Percentiles rank a stretch among this genome's conserved stretches.
Evolutionary conservation across 2,888 invertebrate genomes (phyloP).

Genomic region (Philhelius pedissequus): DNA sequence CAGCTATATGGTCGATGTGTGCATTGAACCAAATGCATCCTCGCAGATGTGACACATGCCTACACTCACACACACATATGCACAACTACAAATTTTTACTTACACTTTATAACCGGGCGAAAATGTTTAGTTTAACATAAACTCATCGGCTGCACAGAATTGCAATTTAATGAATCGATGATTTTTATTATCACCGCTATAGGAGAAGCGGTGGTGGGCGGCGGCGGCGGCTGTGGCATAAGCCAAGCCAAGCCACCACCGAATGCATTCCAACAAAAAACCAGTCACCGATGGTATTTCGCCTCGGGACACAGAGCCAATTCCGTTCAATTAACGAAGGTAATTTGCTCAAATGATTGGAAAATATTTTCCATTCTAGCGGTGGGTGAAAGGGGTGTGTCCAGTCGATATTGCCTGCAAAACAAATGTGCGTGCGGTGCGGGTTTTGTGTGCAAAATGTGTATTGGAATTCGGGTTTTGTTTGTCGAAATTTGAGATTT

Average conservation of each 20-base stretch:
- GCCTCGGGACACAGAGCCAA: slow-evolving; percentile 55
- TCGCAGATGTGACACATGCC: slow-evolving; percentile 43
- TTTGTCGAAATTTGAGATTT: background rate
- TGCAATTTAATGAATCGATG: slow-evolving; percentile 69
- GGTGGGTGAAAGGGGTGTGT: background rate
- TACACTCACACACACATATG: background rate
- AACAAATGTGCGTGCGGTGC: background rate
- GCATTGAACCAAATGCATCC: slow-evolving; percentile 33
- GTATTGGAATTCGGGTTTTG: slow-evolving; percentile 23
- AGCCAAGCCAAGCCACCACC: background rate
- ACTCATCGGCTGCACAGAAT: slow-evolving; percentile 65
- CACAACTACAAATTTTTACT: background rate
- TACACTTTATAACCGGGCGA: slow-evolving; percentile 2
- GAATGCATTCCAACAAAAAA: slow-evolving; percentile 13
- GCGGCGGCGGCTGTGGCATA: background rate
- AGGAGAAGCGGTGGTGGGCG: background rate
- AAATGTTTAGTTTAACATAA: slow-evolving; percentile 64
- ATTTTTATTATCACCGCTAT: slow-evolving; percentile 62
- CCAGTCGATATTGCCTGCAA: background rate
- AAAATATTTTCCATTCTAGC: slow-evolving; percentile 56
- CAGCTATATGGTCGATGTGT: slow-evolving; percentile 38
- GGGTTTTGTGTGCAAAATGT: background rate
- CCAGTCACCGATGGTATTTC: slow-evolving; percentile 37
- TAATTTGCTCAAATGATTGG: slow-evolving; percentile 68
- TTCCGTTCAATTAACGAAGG: slow-evolving; percentile 64